Evolutionary conservation across 2,888 invertebrate genomes (phyloP), one percentile per base, ranked within the genome.

Genomic region (Drosophila borborema): DNA sequence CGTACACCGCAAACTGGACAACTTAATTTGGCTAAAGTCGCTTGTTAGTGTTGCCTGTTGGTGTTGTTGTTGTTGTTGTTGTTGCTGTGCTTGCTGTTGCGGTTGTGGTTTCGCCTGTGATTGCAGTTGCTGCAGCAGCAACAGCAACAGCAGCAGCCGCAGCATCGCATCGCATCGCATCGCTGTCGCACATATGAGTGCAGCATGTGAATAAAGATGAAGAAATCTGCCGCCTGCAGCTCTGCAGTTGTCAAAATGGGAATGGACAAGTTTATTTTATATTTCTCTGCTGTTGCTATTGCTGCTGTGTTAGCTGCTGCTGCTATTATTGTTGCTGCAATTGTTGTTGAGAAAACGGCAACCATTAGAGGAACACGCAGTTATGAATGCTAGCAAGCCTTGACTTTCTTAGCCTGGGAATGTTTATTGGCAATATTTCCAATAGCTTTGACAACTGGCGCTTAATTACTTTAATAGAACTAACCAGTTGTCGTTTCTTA

Each of bases 1-100:
- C 87, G 87, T 87, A 86, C 84, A 84, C 81, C 90, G 86, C 90
- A 86, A 86, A 83, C 86, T 85, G 89, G 88, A 86, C 86, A 86
- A 89, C 90, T 86, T 90, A 90, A 90, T 90, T 87, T 90, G 87
- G 80, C 77, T 86, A 89, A 89, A 90, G 83, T 81, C 79, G 90
- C 86, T 85, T 88, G 89, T 84, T 86, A 80, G 79, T 82, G 82
- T 86, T 88, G 84, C 80, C 69, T 2, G 34, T 41, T 20, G 20
- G 2, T 23, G 23, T 23, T 73, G 63, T 9, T 59, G 64, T 18
- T 60, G 64, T 18, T 60, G 53, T 18, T 60, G 77, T n/a, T 60
- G 53, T n/a, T 60, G 78, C 41, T 61, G 66, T 31, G 60, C 55
- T 65, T 77, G 61, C 53, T 49, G 79, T 74, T 77, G 74, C 59